Evolutionary conservation across 2,797 vertebrate genomes (phyloP).

Genomic region (Gymnopithys bicolor): DNA sequence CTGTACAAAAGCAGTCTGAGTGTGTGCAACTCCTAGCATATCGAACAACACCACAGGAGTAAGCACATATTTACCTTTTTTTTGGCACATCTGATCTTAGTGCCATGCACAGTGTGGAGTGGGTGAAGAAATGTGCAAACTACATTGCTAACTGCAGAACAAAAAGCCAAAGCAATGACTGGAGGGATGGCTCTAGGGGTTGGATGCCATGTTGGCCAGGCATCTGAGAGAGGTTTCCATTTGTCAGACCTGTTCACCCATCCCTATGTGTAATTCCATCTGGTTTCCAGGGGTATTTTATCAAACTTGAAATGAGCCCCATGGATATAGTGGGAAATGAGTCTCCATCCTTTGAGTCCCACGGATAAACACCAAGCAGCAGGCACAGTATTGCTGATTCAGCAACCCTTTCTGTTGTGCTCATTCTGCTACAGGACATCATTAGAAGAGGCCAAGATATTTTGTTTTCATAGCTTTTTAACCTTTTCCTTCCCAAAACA

Average conservation of each 20-base stretch:
- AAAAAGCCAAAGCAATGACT: neutral
- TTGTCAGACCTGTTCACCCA: neutral
- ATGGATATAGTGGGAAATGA: neutral
- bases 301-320: neutral
- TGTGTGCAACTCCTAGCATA: neutral
- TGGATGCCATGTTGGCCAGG: neutral
- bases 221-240: neutral
- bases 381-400: neutral
- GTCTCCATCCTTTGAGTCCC: neutral
- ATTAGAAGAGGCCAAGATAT: slow-evolving; percentile 37
- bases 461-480: slow-evolving; percentile 74
- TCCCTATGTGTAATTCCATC: neutral
- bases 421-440: slow-evolving; percentile 3
- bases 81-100: neutral
- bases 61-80: neutral
- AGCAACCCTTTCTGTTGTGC: neutral
- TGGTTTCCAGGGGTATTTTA: neutral
- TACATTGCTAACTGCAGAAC: neutral
- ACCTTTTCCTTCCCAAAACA: slow-evolving; percentile 75
- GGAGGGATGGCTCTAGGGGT: neutral
- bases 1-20: neutral
- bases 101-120: neutral
- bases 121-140: neutral
- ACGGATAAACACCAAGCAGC: neutral
- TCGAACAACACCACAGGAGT: neutral